These are phyloP conservation scores for Lypha dubia DNA, from an alignment of 2,888 invertebrate genomes.

Conservation along the genomic window DNA sequence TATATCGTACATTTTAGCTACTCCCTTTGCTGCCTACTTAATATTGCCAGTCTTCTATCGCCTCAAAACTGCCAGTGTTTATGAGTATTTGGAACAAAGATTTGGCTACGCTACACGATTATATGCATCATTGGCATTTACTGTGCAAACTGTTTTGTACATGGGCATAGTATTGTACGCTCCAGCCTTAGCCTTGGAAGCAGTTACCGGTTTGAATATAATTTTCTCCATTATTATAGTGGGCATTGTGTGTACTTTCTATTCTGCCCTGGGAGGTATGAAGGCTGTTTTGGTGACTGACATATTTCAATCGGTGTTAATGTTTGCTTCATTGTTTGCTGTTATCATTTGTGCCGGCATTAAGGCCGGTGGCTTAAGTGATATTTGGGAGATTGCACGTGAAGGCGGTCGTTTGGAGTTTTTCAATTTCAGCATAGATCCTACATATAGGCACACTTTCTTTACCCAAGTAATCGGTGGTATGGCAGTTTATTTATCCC, in stretches of 20 bases:
- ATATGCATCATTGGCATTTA: conserved; percentile 92
- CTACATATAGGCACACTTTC: conserved; percentile 92
- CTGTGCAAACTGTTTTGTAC: conserved; percentile 94
- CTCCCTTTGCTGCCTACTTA: conserved; percentile 90
- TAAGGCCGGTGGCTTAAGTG: conserved; percentile 87
- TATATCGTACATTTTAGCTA: conserved; percentile 89
- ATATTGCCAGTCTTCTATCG: conserved; percentile 94
- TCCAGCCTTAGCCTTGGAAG: conserved; percentile 94
- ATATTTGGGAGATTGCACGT: conserved; percentile 89
- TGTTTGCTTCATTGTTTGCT: conserved; percentile 92
- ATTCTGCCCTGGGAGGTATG: conserved; percentile 94
- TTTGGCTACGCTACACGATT: conserved; percentile 91
- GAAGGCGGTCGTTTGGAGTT: conserved; percentile 89
- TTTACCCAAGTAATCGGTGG: conserved; percentile 93
- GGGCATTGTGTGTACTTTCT: conserved; percentile 91
- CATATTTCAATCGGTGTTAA: conserved; percentile 91
- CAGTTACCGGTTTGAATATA: conserved; percentile 91
- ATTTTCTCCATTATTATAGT: conserved; percentile 87
- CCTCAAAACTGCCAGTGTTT: conserved; percentile 92
- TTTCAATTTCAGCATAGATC: conserved; percentile 89
- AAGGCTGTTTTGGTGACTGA: conserved; percentile 95
- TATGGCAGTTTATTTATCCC: conserved; percentile 89
- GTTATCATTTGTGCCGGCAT: conserved; percentile 90
- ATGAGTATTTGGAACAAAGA: conserved; percentile 95
- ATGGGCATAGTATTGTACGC: conserved; percentile 97